A percentile compares a stretch with the other conserved stretches of the same genome.
Conservation (phyloP, 2,113 vertebrate genomes). For the Piaya cayana region DNA sequence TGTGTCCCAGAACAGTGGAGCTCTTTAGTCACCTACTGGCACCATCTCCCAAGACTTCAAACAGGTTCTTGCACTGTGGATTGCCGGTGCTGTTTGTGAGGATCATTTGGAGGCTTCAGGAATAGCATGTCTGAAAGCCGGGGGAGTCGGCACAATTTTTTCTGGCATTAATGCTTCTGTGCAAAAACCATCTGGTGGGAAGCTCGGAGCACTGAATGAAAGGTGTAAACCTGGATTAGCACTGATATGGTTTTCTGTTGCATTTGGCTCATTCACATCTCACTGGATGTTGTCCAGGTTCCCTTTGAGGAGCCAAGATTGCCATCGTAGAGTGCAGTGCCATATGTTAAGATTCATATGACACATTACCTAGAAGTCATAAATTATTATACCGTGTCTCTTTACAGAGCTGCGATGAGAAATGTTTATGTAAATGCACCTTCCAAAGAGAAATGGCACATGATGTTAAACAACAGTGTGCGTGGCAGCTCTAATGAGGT, state of each 20-base stretch:
- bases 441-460: constrained; percentile 72
- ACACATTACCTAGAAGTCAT: constrained; percentile 82
- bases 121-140: constrained; percentile 55
- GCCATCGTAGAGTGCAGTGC: constrained; percentile 75
- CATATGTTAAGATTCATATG: constrained; percentile 83
- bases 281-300: constrained; percentile 80
- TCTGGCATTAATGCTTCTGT: constrained; percentile 69
- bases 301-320: constrained; percentile 76
- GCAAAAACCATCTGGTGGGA: constrained; percentile 76
- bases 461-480: constrained; percentile 66
- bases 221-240: constrained; percentile 82
- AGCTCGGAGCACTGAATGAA: constrained; percentile 72
- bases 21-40: neutral
- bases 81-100: neutral
- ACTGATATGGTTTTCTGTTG: constrained; percentile 73
- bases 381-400: constrained; percentile 74
- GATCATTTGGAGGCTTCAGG: constrained; percentile 37
- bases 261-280: constrained; percentile 75
- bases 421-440: constrained; percentile 78
- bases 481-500: constrained; percentile 46
- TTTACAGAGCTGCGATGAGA: constrained; percentile 74
- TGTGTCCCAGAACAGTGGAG: neutral
- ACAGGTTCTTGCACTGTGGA: neutral
- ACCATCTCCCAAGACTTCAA: constrained; percentile 9
- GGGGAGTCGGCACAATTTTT: constrained; percentile 62